Evolutionary conservation across 53 echinoderm and acorn worm species (phyloP).

Genomic region (Glandiceps talaboti): DNA sequence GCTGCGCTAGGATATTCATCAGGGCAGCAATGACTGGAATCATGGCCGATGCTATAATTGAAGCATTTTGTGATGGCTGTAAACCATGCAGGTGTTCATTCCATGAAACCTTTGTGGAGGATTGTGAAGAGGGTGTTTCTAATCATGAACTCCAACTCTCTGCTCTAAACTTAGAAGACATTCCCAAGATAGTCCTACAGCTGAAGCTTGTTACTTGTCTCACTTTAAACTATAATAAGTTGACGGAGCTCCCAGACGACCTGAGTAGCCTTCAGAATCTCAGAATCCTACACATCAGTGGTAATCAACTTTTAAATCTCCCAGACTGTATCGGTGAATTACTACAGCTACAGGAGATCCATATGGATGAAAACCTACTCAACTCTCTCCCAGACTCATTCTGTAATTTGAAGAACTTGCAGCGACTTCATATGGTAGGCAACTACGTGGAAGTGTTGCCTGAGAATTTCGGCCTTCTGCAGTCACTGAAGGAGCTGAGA

Average conservation of each 20-base stretch:
- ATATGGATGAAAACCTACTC: slow-evolving; percentile 58
- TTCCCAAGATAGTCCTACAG: not conserved
- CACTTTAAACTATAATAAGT: slow-evolving; percentile 38
- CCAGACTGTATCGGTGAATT: slow-evolving; percentile 23
- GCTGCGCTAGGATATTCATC: no score
- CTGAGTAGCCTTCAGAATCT: slow-evolving; percentile 15
- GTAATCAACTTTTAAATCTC: slow-evolving; percentile 40
- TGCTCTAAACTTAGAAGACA: not conserved
- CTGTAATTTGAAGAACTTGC: slow-evolving; percentile 16
- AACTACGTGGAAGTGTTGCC: slow-evolving; percentile 37
- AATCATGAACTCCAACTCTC: no score
- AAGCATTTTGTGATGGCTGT: no score
- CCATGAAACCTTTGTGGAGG: no score
- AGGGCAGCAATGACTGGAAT: no score
- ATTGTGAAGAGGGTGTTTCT: no score
- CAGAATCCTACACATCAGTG: slow-evolving; percentile 23
- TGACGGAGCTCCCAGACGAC: slow-evolving; percentile 25
- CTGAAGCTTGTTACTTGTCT: slow-evolving; percentile 8
- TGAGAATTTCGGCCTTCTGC: slow-evolving; percentile 22
- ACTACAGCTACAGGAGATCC: slow-evolving; percentile 19
- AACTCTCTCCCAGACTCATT: slow-evolving; percentile 29
- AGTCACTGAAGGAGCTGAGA: slow-evolving; percentile 35
- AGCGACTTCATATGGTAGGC: slow-evolving; percentile 45
- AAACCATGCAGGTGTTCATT: no score
- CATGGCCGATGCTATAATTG: no score